These are phyloP conservation scores for Drosophila histrio DNA, from an alignment of 2,888 invertebrate genomes.

Conservation along the genomic window DNA sequence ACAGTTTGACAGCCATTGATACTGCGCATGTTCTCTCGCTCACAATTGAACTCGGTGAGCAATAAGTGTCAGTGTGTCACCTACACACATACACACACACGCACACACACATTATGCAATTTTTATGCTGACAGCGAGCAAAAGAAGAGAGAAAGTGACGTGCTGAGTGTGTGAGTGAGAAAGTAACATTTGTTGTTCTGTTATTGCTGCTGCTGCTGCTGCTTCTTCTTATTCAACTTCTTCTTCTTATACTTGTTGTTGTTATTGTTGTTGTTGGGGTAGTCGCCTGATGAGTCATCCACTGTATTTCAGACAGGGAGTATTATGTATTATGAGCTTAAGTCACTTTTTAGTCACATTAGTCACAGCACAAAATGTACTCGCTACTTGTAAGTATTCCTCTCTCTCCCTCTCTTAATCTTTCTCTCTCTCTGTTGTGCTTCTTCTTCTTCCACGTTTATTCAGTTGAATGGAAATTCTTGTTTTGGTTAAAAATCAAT, in stretches of 20 bases:
- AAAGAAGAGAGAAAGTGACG: slow-evolving; percentile 49
- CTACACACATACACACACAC: slow-evolving; percentile 14
- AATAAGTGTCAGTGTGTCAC: slow-evolving; percentile 83
- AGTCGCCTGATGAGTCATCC: slow-evolving; percentile 55
- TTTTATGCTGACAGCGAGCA: slow-evolving; percentile 53
- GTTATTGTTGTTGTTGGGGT: slow-evolving; percentile 44
- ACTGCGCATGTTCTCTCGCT: slow-evolving; percentile 54
- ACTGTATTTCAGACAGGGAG: background rate
- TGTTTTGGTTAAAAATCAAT: slow-evolving; percentile 47
- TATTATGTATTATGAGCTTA: slow-evolving; percentile 24
- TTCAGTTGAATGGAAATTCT: background rate
- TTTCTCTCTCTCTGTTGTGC: background rate
- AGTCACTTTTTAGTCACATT: slow-evolving; percentile 9
- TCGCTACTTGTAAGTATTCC: slow-evolving; percentile 48
- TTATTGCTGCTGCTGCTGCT: slow-evolving; percentile 14
- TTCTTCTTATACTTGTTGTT: slow-evolving; percentile 15
- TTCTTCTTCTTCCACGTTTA: slow-evolving; percentile 3
- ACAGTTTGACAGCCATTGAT: slow-evolving; percentile 50
- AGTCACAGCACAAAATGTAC: slow-evolving; percentile 8
- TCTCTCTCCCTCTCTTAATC: background rate
- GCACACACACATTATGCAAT: slow-evolving; percentile 70
- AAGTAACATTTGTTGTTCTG: slow-evolving; percentile 25
- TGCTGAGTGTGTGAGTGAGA: slow-evolving; percentile 30
- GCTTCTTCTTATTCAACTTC: slow-evolving; percentile 6
- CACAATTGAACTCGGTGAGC: slow-evolving; percentile 39